Evolutionary conservation across 2,888 invertebrate species (phyloP).

Genomic region (Calephelis perditalis): DNA sequence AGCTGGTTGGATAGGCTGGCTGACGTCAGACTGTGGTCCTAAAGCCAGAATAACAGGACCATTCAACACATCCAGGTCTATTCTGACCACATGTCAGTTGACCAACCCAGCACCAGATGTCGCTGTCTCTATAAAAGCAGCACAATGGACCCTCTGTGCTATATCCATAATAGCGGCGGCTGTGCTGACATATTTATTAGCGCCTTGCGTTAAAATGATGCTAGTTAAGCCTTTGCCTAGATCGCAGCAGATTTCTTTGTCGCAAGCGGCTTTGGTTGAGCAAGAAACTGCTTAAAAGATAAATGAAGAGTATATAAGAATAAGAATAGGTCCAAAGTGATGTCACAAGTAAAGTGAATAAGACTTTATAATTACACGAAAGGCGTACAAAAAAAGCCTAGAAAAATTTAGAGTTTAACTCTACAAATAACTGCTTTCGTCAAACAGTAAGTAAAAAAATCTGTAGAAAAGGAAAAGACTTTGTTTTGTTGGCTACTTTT

Average conservation of each 20-base stretch:
- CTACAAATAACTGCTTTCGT: too few species aligned
- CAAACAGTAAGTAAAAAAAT: too few species aligned
- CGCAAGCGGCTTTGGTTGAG: slow-evolving; percentile 57
- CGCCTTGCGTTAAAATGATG: slow-evolving; percentile 53
- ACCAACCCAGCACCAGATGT: slow-evolving; percentile 39
- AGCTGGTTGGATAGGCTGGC: slow-evolving; percentile 65
- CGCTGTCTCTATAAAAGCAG: slow-evolving; percentile 53
- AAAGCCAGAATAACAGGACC: slow-evolving; percentile 58
- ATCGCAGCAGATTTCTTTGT: slow-evolving; percentile 54
- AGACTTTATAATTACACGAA: too few species aligned
- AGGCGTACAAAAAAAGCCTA: too few species aligned
- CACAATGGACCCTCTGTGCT: slow-evolving; percentile 58
- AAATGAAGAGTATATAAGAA: too few species aligned
- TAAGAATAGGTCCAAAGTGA: too few species aligned
- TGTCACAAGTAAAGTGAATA: too few species aligned
- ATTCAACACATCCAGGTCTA: slow-evolving; percentile 44
- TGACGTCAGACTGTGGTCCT: slow-evolving; percentile 61
- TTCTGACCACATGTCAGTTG: slow-evolving; percentile 43
- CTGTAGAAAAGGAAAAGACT: too few species aligned
- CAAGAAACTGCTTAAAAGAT: slow-evolving; percentile 34
- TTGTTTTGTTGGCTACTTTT: too few species aligned
- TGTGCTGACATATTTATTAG: slow-evolving; percentile 54
- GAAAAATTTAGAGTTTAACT: too few species aligned
- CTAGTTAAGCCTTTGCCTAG: slow-evolving; percentile 41
- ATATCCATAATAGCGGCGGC: slow-evolving; percentile 53